Conservation (phyloP, 2,113 vertebrate genomes). For the Vidua macroura region DNA sequence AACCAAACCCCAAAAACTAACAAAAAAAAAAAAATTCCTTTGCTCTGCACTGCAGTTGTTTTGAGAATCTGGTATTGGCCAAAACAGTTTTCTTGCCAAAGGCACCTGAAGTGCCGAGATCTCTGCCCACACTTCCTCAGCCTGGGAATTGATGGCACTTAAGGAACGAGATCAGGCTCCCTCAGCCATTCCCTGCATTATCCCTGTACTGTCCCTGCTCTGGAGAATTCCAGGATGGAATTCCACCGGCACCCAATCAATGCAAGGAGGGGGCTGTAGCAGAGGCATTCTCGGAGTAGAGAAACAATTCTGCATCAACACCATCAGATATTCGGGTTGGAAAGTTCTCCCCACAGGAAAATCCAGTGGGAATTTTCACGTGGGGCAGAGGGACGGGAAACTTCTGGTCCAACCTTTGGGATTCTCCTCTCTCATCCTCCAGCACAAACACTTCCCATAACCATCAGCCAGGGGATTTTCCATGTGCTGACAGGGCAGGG, state of each 20-base stretch:
- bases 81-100: neutral
- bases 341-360: neutral
- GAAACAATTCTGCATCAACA: neutral
- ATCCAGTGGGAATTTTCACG: neutral
- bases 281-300: neutral
- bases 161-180: fast-evolving
- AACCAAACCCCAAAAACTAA: too few relatives aligned
- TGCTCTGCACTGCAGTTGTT: neutral
- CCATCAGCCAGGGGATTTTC: neutral
- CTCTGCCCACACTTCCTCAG: neutral
- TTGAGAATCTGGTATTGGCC: neutral
- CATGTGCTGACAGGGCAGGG: neutral
- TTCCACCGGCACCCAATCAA: neutral
- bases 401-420: neutral
- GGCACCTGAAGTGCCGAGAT: too few relatives aligned
- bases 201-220: neutral
- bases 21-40: neutral
- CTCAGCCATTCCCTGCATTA: neutral
- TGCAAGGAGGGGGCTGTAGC: fast-evolving
- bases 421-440: neutral
- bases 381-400: neutral
- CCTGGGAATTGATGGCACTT: neutral
- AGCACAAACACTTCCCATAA: neutral
- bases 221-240: neutral
- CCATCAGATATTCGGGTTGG: fast-evolving